Evolutionary conservation across 2,113 vertebrate genomes (phyloP), one percentile per base, ranked within the genome.

Genomic region (Phrynosoma platyrhinos): DNA sequence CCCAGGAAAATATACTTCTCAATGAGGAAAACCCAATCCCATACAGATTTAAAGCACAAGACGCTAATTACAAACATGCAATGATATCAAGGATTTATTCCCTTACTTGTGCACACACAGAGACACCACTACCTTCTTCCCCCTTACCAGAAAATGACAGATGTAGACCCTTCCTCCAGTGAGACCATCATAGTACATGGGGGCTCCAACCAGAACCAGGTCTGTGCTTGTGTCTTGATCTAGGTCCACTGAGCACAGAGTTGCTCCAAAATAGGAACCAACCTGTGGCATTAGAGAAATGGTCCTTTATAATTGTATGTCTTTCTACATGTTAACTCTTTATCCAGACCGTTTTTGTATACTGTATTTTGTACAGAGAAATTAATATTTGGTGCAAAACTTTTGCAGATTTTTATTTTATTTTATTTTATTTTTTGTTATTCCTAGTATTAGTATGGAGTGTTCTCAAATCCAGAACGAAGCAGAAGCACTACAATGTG

Each of bases 241-340:
- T 20, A 94, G 21, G 2, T 96, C 95, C 93, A 96, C 88, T 0
- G 95, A 88, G 79, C 95, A 94, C 1, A 96, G 87, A 52, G 95
- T 90, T 0, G 93, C 95, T 79, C 96, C 96, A 0, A 96, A 96
- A 90, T 96, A 96, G 30, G 95, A 95, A 88, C 96, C 95, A 2
- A 96, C 90, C 96, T 96, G 89, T 5, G 4, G 71, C 20, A 93
- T 23, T 47, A 21, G 30, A 55, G 68, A 10, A 80, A 62, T 18
- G 3, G 12, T 25, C 36, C 9, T 72, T 87, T 72, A 27, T 71
- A 62, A 18, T 16, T 62, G 58, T 62, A 25, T 36, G 36, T 71
- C 47, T 12, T 40, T 55, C 7, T 21, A 16, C 27, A 69, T 25
- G 68, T 69, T 9, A 30, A 27, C 25, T 30, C 47, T 62, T 62